These are phyloP conservation scores for Rhorus exstirpatorius DNA, from an alignment of 2,888 invertebrate species.

Conservation along the genomic window DNA sequence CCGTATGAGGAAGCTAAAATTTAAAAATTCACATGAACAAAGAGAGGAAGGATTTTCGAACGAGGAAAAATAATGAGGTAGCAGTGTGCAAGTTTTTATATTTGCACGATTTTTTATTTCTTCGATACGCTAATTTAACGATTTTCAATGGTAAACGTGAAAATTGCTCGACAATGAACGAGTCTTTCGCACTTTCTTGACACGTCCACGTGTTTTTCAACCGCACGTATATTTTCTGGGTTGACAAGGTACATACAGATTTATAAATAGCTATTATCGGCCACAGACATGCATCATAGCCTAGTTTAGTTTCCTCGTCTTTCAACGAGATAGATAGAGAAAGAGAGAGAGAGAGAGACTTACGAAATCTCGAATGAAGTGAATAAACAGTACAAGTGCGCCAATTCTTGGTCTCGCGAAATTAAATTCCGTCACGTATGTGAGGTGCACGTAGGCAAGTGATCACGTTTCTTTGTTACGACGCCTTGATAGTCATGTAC, in stretches of 20 bases:
- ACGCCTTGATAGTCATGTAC: conserved; percentile 53
- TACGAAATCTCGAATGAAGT: conserved; percentile 23
- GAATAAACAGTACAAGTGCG: conserved; percentile 32
- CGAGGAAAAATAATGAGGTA: too few relatives aligned
- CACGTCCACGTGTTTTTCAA: neutral
- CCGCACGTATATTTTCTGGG: conserved; percentile 14
- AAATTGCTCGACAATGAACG: neutral
- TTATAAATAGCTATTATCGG: conserved; percentile 35
- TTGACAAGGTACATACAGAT: conserved; percentile 6
- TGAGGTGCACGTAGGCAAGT: conserved; percentile 21
- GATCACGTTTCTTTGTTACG: conserved; percentile 29
- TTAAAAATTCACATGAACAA: too few relatives aligned
- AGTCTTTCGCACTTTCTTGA: conserved; percentile 9
- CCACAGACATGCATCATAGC: neutral
- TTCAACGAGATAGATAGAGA: neutral
- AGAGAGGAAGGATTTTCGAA: too few relatives aligned
- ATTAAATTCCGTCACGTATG: conserved; percentile 49
- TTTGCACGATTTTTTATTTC: too few relatives aligned
- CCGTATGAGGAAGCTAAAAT: too few relatives aligned
- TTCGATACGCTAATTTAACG: too few relatives aligned
- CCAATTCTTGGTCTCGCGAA: conserved; percentile 37
- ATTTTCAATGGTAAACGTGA: neutral
- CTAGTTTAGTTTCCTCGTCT: conserved; percentile 3
- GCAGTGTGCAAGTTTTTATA: too few relatives aligned
- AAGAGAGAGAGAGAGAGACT: conserved; percentile 6